These are phyloP conservation scores for Drosophila mettleri DNA, from an alignment of 2,888 invertebrate genomes.

Conservation along the genomic window DNA sequence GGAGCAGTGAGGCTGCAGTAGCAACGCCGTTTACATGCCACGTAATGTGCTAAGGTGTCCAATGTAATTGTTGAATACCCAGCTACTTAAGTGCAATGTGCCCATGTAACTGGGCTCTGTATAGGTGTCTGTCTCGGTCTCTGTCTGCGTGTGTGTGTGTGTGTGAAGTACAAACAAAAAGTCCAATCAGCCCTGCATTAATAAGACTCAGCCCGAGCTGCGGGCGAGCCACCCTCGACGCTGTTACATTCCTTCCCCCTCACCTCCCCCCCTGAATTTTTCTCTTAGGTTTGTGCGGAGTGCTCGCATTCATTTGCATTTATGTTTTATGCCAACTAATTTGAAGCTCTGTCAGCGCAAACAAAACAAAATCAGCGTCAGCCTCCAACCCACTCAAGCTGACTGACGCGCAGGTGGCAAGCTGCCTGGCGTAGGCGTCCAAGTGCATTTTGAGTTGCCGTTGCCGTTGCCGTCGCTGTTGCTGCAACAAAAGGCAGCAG, in stretches of 20 bases:
- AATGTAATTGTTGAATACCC: conserved; percentile 75
- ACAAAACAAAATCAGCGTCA: conserved; percentile 78
- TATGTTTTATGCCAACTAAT: conserved; percentile 80
- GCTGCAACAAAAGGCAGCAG: conserved; percentile 60
- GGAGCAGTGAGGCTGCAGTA: too few relatives aligned
- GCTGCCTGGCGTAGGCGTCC: conserved; percentile 48
- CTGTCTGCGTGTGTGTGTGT: conserved; percentile 1
- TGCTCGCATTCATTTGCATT: conserved; percentile 75
- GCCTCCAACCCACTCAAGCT: background rate
- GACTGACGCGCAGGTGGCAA: conserved; percentile 37
- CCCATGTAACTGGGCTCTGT: conserved; percentile 15
- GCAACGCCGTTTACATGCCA: conserved; percentile 10
- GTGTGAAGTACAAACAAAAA: conserved; percentile 67
- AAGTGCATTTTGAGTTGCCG: conserved; percentile 68
- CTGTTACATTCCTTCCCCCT: too few relatives aligned
- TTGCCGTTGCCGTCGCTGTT: conserved; percentile 44
- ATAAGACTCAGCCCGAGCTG: conserved; percentile 43
- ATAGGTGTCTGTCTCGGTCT: conserved; percentile 4
- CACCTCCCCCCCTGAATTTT: background rate
- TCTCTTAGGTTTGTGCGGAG: conserved; percentile 19
- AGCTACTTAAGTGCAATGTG: conserved; percentile 74
- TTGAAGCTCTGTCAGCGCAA: conserved; percentile 66
- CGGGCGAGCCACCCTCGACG: conserved; percentile 8
- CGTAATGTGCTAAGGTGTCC: conserved; percentile 76
- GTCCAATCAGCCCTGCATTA: conserved; percentile 77